Evolutionary conservation across 2,888 invertebrate genomes (phyloP), one percentile per base, ranked within the genome.

Genomic region (Eupelmus urozonus): DNA sequence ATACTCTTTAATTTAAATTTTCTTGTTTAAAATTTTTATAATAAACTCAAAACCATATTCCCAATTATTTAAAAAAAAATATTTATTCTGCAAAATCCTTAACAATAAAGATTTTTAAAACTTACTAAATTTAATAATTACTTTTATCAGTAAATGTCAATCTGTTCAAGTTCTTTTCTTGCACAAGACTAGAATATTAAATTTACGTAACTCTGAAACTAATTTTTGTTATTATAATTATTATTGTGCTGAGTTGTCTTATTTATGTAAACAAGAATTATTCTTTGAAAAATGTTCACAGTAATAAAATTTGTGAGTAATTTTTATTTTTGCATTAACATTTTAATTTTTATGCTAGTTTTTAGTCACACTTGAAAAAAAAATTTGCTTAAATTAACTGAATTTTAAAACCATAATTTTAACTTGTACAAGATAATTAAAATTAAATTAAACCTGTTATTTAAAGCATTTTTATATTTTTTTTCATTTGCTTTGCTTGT

Each of bases 181-280:
- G 55, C 27, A n/a, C n/a, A 73, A 63, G 5, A n/a, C 13, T 72
- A 25, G 18, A 34, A 59, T 25, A 63, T 34, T 59, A 59, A 65
- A 49, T 60, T 66, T 74, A 66, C n/a, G 23, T 67, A 75, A 75
- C 74, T 74, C n/a, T 51, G 3, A 16, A 25, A 27, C 9, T 59
- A 59, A 1, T 67, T 59, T 67, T 67, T 66, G 16, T 60, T 60
- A 60, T 25, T 51, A 3, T n/a, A n/a, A n/a, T 18, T 25, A 66
- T 59, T 74, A 49, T 42, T 74, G 74, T 59, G 49, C 49, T 74
- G 29, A 74, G 45, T 34, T 66, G 34, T 66, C 66, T 74, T 66
- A 74, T 66, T 72, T 72, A 72, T 63, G 51, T 71, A 60, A 62
- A 53, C n/a, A 45, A 70, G 20, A 20, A 27, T 63, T 62, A 55